phyloP scores from a whole-genome alignment of 35 echinoderm and acorn worm genomes.

The Acanthaster planci region DNA sequence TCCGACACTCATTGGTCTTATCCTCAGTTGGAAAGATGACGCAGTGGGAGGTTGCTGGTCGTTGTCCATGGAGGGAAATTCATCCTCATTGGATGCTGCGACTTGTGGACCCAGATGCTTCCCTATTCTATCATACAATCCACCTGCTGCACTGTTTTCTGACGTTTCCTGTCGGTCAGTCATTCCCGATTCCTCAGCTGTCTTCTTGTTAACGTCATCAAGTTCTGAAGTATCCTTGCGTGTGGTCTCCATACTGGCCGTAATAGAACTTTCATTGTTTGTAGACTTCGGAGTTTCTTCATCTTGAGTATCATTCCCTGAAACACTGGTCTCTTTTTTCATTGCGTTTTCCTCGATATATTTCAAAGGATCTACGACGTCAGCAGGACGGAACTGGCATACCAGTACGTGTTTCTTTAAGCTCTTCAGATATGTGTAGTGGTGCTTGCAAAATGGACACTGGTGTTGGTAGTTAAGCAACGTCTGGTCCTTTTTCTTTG shows the following conservation, averaged over 20 bases:
- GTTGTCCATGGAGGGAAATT: too few species aligned
- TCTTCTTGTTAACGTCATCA: too few species aligned
- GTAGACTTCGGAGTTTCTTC: neutral
- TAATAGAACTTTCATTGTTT: too few species aligned
- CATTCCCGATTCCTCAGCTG: too few species aligned
- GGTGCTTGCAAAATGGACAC: constrained; percentile 84
- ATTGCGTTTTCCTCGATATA: constrained; percentile 28
- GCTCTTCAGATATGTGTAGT: constrained; percentile 89
- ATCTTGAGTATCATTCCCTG: neutral
- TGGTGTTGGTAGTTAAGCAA: constrained; percentile 57
- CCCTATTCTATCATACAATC: too few species aligned
- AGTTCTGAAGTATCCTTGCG: too few species aligned
- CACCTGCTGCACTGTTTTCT: too few species aligned
- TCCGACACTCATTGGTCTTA: neutral
- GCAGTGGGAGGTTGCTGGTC: neutral
- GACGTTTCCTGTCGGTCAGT: too few species aligned
- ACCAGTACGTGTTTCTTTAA: constrained; percentile 82
- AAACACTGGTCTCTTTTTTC: neutral
- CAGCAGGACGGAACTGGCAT: constrained; percentile 43
- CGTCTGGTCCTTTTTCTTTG: constrained; percentile 33
- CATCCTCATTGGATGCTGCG: too few species aligned
- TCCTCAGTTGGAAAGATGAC: neutral
- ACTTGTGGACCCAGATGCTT: too few species aligned
- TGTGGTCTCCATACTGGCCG: too few species aligned
- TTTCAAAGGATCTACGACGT: constrained; percentile 42